These are phyloP conservation scores for Scomberomorus guttatus DNA, from an alignment of 2,797 vertebrate species.

Conservation along the genomic window DNA sequence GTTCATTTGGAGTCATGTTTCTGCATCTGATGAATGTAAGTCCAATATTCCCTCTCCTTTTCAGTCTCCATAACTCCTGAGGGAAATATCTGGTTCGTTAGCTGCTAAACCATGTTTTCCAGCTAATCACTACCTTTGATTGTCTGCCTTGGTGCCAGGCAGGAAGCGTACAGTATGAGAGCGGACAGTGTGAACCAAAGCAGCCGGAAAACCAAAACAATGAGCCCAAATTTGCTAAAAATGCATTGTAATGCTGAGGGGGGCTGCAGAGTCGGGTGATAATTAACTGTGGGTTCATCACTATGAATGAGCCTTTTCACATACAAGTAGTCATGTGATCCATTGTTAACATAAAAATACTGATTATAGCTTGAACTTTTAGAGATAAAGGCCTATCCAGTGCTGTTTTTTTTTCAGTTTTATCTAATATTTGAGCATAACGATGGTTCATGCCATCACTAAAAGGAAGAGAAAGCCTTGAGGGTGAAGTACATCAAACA, in stretches of 20 bases:
- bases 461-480: conserved; percentile 22
- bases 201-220: conserved; percentile 7
- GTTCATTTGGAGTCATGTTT: background rate
- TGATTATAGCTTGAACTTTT: conserved; percentile 1
- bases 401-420: conserved; percentile 6
- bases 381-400: background rate
- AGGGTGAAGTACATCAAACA: conserved; percentile 60
- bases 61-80: background rate
- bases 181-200: background rate
- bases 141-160: background rate
- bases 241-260: background rate
- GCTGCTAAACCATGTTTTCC: background rate
- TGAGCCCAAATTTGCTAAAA: background rate
- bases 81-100: background rate
- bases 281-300: conserved; percentile 10
- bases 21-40: background rate
- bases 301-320: background rate
- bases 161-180: background rate
- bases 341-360: background rate
- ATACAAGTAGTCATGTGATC: background rate
- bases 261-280: background rate
- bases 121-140: background rate
- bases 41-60: background rate
- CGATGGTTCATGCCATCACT: conserved; percentile 33
- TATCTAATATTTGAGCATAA: conserved; percentile 35